Percentiles rank a stretch among this genome's conserved stretches.
Evolutionary conservation across 2,888 invertebrate genomes (phyloP).

Genomic region (Athalia rosae): DNA sequence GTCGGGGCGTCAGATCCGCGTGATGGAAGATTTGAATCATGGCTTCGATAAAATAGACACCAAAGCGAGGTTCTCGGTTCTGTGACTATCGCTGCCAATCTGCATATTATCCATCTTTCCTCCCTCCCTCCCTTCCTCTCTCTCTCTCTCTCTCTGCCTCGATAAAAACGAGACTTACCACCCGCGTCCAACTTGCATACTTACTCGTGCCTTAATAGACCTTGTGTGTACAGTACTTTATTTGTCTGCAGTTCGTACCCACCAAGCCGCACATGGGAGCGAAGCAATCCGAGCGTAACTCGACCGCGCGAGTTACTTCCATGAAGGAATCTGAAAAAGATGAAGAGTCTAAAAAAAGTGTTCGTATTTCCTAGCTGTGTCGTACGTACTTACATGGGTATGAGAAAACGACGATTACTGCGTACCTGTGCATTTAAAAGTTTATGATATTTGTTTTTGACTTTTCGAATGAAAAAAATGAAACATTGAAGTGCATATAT

Average conservation of each 20-base stretch:
- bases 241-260: neutral
- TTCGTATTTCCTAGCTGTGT: neutral
- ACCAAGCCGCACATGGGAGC: slow-evolving; percentile 14
- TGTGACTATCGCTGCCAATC: slow-evolving; percentile 61
- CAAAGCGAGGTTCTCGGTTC: slow-evolving; percentile 56
- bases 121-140: slow-evolving; percentile 20
- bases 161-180: slow-evolving; percentile 28
- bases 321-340: neutral
- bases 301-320: neutral
- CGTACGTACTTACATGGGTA: too few relatives aligned
- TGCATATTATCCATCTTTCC: slow-evolving; percentile 47
- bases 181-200: slow-evolving; percentile 18
- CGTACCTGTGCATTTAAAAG: too few relatives aligned
- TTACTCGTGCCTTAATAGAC: neutral
- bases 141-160: slow-evolving; percentile 27
- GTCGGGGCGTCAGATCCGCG: neutral
- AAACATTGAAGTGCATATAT: too few relatives aligned
- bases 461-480: too few relatives aligned
- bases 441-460: too few relatives aligned
- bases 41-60: slow-evolving; percentile 61
- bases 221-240: neutral
- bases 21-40: slow-evolving; percentile 57
- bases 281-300: slow-evolving; percentile 27
- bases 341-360: slow-evolving; percentile 1
- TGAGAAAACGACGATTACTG: too few relatives aligned